Base-by-base conservation (phyloP, 2,113 vertebrate species). In the Phrynocephalus versicolor region DNA sequence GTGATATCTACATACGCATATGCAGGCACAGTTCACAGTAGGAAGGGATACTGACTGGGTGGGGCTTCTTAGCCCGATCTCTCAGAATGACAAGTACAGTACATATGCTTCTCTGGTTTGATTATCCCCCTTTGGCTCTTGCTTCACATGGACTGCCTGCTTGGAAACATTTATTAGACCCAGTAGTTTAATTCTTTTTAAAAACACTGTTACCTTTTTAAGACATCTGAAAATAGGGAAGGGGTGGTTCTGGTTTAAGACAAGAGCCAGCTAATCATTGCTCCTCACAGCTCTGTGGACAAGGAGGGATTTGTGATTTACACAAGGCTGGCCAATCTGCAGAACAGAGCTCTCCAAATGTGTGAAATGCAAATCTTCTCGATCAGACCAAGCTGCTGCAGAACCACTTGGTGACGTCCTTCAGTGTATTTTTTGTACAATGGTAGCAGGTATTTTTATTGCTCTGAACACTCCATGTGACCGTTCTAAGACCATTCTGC, bases 371-470 rank as follows among this genome's bases (percentile, higher is more conserved):
- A 73, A 83, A 74, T 55, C 62, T 15, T 62, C 71, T 85, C 70
- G 72, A 57, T 73, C 67, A 80, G 58, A 73, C 33, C 39, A 73
- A 30, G 58, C 39, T 85, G 69, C 39, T 79, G 13, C 58, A 79
- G 83, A 77, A 1, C 51, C 74, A 65, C 21, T 85, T 85, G 77
- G 69, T 80, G 84, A 80, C 39, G 45, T 85, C 19, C n/a, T 73
- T 79, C 84, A 64, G 73, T 85, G 84, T 80, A 58, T 2, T 45
- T 80, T 73, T 58, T 74, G 45, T 73, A 85, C 77, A 80, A 80
- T 85, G 77, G 69, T 64, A 73, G 57, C n/a, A 85, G 35, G 67
- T 71, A 62, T 51, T 79, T 72, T 64, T 67, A 21, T 85, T 55
- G 77, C 39, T 80, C 84, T 80, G 37, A n/a, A n/a, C 25, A 23